Percentiles rank a stretch among this genome's conserved stretches.
phyloP scores from a whole-genome alignment of 2,797 vertebrate species.

The Lophius americanus region DNA sequence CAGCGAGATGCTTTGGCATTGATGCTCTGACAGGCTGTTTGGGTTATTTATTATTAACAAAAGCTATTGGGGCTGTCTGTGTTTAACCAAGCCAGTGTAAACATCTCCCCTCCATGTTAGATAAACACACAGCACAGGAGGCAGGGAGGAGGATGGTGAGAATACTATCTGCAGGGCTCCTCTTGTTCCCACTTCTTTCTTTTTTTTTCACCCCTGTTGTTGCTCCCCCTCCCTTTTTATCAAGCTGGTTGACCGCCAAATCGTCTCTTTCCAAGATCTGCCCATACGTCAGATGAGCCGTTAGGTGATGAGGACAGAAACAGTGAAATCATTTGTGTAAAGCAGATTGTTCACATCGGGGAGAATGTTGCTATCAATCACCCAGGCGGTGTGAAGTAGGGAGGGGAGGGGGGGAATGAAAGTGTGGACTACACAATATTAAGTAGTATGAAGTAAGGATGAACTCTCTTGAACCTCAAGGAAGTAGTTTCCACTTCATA shows the following conservation, averaged over 20 bases:
- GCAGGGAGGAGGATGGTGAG: constrained; percentile 51
- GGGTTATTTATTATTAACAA: constrained; percentile 79
- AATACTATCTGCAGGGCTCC: constrained; percentile 41
- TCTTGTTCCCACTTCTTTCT: constrained; percentile 16
- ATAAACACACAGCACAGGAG: constrained; percentile 68
- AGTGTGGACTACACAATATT: neutral
- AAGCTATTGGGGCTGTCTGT: constrained; percentile 62
- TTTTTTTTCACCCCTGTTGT: neutral
- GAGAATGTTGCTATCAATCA: neutral
- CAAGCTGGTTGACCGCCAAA: neutral
- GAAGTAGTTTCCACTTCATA: constrained; percentile 6
- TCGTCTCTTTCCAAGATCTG: neutral
- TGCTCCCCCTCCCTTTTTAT: neutral
- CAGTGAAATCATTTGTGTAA: neutral
- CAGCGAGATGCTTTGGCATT: constrained; percentile 36
- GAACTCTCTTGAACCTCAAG: neutral
- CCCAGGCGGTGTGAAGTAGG: neutral
- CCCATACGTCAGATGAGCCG: constrained; percentile 6
- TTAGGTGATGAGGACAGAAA: neutral
- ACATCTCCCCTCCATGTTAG: constrained; percentile 67
- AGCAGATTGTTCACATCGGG: neutral
- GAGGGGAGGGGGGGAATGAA: no score
- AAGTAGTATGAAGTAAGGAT: neutral
- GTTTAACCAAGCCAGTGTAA: constrained; percentile 75
- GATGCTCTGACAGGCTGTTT: constrained; percentile 60